These are phyloP conservation scores for Zosterops hypoxanthus DNA, from an alignment of 2,113 vertebrate species.

Conservation along the genomic window DNA sequence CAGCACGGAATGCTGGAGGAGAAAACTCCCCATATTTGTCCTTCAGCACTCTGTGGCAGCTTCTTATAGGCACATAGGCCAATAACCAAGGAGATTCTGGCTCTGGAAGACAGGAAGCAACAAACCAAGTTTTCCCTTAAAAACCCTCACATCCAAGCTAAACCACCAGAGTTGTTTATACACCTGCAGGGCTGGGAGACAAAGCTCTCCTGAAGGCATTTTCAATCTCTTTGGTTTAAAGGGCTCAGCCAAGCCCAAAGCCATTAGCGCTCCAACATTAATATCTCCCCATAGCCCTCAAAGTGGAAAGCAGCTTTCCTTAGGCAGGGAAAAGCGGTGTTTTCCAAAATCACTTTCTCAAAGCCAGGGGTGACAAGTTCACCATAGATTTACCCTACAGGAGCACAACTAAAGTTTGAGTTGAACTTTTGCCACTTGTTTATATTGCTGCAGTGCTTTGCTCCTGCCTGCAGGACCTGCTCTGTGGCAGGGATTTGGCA, in stretches of 20 bases:
- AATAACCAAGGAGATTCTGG: background rate
- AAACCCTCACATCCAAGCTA: no score
- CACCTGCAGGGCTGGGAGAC: background rate
- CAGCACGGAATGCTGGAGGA: slow-evolving; percentile 71
- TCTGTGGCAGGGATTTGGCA: background rate
- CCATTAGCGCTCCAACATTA: background rate
- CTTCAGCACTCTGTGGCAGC: slow-evolving; percentile 75
- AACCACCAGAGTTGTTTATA: no score
- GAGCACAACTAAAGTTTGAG: background rate
- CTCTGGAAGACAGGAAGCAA: slow-evolving; percentile 25
- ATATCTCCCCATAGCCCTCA: background rate
- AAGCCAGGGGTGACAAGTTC: background rate
- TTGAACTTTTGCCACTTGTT: background rate
- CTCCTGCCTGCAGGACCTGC: background rate
- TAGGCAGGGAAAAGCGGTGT: background rate
- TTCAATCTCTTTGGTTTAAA: background rate
- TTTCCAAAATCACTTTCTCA: background rate
- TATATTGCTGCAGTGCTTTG: background rate
- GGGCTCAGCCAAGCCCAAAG: background rate
- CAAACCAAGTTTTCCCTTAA: background rate
- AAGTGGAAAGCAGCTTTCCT: background rate
- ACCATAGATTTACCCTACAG: fast-evolving
- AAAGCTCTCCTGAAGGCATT: background rate
- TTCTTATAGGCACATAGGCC: slow-evolving; percentile 75
- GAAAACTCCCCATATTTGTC: slow-evolving; percentile 76